A percentile compares a stretch with the other conserved stretches of the same genome.
Conservation (phyloP, 37 sponge, comb jelly and placozoan genomes). For the Axinella damicornis region DNA sequence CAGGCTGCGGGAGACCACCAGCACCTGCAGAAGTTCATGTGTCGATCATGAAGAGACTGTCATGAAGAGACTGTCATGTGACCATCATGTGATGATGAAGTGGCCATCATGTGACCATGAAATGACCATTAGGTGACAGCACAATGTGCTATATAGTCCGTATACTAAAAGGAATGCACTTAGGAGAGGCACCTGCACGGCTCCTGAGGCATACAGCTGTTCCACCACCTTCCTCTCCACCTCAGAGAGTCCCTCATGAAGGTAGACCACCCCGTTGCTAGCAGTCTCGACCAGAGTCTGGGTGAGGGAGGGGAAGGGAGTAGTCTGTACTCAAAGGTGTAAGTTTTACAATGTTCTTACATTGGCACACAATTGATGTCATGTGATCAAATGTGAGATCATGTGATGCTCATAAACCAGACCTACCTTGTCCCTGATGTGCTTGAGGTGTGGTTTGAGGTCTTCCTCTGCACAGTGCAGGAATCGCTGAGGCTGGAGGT, state of each 20-base stretch:
- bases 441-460: conserved; percentile 80
- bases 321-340: too few relatives aligned
- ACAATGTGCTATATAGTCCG: background rate
- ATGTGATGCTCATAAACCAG: too few relatives aligned
- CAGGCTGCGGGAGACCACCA: conserved; percentile 88
- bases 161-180: background rate
- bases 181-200: conserved; percentile 58
- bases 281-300: conserved; percentile 95
- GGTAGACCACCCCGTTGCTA: conserved; percentile 92
- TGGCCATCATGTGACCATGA: too few relatives aligned
- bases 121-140: too few relatives aligned
- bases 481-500: conserved; percentile 91
- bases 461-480: conserved; percentile 92
- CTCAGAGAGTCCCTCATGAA: conserved; percentile 96
- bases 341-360: too few relatives aligned
- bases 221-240: conserved; percentile 89
- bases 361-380: too few relatives aligned
- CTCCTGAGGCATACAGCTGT: conserved; percentile 90
- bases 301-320: background rate
- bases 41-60: too few relatives aligned
- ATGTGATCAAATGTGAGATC: too few relatives aligned
- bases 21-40: conserved; percentile 61
- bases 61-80: too few relatives aligned
- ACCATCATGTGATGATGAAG: background rate
- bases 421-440: conserved; percentile 91